These are phyloP conservation scores for Rhingia campestris DNA, from an alignment of 2,888 invertebrate species.

Conservation along the genomic window DNA sequence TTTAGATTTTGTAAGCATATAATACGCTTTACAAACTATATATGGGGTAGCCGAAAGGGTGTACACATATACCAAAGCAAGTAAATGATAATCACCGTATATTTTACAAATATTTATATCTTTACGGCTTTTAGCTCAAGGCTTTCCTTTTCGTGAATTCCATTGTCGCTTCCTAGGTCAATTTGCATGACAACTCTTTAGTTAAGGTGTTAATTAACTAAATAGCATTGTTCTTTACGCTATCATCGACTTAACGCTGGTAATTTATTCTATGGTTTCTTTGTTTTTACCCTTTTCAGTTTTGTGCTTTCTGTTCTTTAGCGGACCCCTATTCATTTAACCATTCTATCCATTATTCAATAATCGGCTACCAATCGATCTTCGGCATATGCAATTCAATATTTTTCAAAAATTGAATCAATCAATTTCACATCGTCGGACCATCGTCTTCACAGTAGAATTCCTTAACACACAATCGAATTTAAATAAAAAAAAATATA, in stretches of 20 bases:
- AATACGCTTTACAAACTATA: no score
- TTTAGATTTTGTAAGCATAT: no score
- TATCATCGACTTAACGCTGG: neutral
- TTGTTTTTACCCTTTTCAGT: neutral
- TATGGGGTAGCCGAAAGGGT: no score
- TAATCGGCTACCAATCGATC: constrained; percentile 18
- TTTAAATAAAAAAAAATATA: constrained; percentile 14
- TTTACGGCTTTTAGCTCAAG: neutral
- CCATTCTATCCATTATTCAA: neutral
- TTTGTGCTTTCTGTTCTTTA: neutral
- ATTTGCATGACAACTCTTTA: constrained; percentile 11
- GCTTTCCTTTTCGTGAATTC: neutral
- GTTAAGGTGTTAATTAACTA: neutral
- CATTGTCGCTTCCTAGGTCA: neutral
- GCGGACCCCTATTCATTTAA: neutral
- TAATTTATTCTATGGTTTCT: neutral
- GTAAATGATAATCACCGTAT: no score
- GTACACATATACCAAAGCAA: no score
- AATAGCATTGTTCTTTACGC: neutral
- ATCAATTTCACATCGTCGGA: constrained; percentile 24
- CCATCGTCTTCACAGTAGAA: neutral
- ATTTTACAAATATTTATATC: neutral
- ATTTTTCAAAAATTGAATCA: constrained; percentile 20
- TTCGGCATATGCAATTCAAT: constrained; percentile 15
- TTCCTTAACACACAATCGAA: neutral